Conservation (phyloP, 1,140 invertebrate genomes). For the Papilio machaon region DNA sequence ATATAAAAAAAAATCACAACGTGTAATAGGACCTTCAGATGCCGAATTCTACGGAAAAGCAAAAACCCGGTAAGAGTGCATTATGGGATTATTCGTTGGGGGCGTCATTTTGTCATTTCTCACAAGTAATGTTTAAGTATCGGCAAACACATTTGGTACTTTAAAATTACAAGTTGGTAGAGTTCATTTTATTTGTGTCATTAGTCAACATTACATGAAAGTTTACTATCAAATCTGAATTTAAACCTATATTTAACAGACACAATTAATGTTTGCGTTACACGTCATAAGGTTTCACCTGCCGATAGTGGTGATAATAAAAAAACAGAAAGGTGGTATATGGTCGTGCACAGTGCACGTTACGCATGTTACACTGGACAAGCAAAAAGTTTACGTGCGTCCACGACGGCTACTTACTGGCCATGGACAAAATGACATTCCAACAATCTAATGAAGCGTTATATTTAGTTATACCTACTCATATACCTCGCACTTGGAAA, state of each 20-base stretch:
- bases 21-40: too few relatives aligned
- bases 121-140: too few relatives aligned
- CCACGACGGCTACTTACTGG: constrained; percentile 18
- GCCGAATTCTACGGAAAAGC: too few relatives aligned
- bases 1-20: too few relatives aligned
- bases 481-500: constrained; percentile 39
- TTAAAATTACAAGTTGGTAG: background rate
- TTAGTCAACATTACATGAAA: too few relatives aligned
- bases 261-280: background rate
- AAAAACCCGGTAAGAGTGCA: too few relatives aligned
- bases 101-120: too few relatives aligned
- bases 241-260: background rate
- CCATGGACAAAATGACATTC: constrained; percentile 67
- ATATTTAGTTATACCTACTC: constrained; percentile 46
- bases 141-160: background rate
- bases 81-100: too few relatives aligned
- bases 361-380: constrained; percentile 39
- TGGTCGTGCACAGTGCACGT: constrained; percentile 42
- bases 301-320: constrained; percentile 53
- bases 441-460: constrained; percentile 64
- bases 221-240: background rate
- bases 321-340: constrained; percentile 53
- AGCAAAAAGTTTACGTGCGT: constrained; percentile 62
- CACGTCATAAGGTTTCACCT: constrained; percentile 53
- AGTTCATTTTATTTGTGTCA: too few relatives aligned